These are phyloP conservation scores for Tychaedon coryphoeus DNA, from an alignment of 2,113 vertebrate genomes.

Conservation along the genomic window DNA sequence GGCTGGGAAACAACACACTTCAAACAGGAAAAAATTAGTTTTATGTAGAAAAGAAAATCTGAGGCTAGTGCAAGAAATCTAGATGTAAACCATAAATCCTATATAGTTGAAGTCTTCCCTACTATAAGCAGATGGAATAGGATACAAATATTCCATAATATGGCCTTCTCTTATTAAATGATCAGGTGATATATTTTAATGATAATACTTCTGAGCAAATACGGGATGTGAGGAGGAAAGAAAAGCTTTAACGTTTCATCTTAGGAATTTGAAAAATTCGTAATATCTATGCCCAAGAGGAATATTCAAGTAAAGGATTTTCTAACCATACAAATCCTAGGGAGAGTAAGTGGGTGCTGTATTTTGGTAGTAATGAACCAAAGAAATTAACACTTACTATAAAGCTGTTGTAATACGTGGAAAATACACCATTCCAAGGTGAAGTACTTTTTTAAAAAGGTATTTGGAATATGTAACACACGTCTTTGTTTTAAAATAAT, in stretches of 20 bases:
- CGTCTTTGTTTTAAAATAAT: not conserved
- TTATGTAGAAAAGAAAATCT: not conserved
- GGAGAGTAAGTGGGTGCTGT: not conserved
- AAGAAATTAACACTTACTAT: not conserved
- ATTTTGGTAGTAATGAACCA: not conserved
- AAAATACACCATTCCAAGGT: not conserved
- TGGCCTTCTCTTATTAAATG: not conserved
- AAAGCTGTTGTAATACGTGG: not conserved
- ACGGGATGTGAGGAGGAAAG: fast-evolving
- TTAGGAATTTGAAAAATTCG: not conserved
- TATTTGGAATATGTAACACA: not conserved
- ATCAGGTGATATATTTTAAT: not conserved
- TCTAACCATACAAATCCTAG: not conserved
- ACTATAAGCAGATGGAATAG: not conserved
- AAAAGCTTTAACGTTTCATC: not conserved
- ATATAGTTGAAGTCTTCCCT: not conserved
- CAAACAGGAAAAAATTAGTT: not conserved
- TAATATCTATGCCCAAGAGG: not conserved
- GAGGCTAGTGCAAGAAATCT: not conserved
- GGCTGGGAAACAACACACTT: constrained; percentile 41
- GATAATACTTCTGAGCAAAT: not conserved
- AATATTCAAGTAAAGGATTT: not conserved
- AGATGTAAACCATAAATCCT: not conserved
- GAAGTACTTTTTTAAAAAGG: not conserved
- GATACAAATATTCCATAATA: not conserved